phyloP scores from a whole-genome alignment of 2,888 invertebrate genomes.

The Apodemia hepburni region DNA sequence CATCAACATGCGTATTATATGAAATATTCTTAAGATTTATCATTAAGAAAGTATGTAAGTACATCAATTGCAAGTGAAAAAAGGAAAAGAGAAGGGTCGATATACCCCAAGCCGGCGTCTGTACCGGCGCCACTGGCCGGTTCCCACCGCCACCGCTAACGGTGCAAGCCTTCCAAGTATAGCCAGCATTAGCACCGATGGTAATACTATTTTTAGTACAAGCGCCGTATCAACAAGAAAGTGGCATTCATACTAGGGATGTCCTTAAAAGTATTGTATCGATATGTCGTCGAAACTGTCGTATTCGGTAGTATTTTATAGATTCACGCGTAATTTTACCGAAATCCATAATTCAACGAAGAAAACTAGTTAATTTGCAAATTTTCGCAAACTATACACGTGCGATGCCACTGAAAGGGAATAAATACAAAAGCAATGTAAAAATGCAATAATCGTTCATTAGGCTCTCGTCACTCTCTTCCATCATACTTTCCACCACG shows the following conservation, averaged over 20 bases:
- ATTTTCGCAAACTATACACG: too few relatives aligned
- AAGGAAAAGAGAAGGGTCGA: slow-evolving; percentile 51
- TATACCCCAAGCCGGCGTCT: slow-evolving; percentile 40
- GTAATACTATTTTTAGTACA: slow-evolving; percentile 54
- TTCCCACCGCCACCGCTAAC: slow-evolving; percentile 54
- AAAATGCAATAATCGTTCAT: too few relatives aligned
- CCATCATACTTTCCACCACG: too few relatives aligned
- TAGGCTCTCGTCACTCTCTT: too few relatives aligned
- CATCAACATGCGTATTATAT: background rate
- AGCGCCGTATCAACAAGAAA: slow-evolving; percentile 37
- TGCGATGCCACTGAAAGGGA: too few relatives aligned
- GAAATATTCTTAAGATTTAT: slow-evolving; percentile 30
- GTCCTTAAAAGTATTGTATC: too few relatives aligned
- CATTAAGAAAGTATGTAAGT: slow-evolving; percentile 30
- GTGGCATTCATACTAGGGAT: slow-evolving; percentile 22
- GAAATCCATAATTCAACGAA: too few relatives aligned
- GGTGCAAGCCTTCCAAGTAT: slow-evolving; percentile 59
- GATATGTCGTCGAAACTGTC: too few relatives aligned
- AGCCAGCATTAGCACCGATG: slow-evolving; percentile 50
- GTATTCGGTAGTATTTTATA: too few relatives aligned
- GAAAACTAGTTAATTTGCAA: too few relatives aligned
- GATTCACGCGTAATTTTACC: too few relatives aligned
- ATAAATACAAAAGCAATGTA: too few relatives aligned
- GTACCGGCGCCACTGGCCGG: slow-evolving; percentile 50
- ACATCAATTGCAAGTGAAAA: slow-evolving; percentile 32